Conservation (phyloP, 2,113 vertebrate genomes). For the Malurus cyaneus region DNA sequence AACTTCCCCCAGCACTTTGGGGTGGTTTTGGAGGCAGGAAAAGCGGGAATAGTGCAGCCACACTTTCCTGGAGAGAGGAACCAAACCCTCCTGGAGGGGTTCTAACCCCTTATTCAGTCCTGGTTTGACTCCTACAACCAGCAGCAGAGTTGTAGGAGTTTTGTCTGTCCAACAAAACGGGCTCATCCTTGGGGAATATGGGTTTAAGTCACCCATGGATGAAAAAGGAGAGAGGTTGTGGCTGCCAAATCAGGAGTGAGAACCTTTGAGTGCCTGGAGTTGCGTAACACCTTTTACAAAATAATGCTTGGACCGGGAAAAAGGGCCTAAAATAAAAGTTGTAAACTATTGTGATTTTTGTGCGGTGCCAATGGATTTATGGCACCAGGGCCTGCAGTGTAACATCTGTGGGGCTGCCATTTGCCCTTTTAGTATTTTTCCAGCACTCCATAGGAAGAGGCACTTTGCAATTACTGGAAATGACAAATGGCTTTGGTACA, state of each 20-base stretch:
- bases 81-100: not conserved
- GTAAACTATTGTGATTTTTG: not conserved
- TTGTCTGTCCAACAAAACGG: not conserved
- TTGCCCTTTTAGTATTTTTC: conserved; percentile 54
- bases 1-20: not conserved
- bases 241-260: not conserved
- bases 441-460: conserved; percentile 44
- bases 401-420: conserved; percentile 15
- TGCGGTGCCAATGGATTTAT: conserved; percentile 46
- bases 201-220: not conserved
- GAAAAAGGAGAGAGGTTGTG: not conserved
- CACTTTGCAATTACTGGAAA: conserved; percentile 56
- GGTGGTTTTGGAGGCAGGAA: conserved; percentile 22
- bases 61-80: not conserved
- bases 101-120: not conserved
- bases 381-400: not conserved
- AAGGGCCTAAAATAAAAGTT: conserved; percentile 11
- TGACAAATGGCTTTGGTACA: conserved; percentile 17
- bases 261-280: not conserved
- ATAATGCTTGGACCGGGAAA: conserved; percentile 16
- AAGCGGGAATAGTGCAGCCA: not conserved
- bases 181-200: not conserved
- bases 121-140: not conserved
- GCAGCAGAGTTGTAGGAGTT: not conserved
- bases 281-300: conserved; percentile 10